These are phyloP conservation scores for Gymnarchus niloticus DNA, from an alignment of 2,113 vertebrate genomes.

Conservation along the genomic window DNA sequence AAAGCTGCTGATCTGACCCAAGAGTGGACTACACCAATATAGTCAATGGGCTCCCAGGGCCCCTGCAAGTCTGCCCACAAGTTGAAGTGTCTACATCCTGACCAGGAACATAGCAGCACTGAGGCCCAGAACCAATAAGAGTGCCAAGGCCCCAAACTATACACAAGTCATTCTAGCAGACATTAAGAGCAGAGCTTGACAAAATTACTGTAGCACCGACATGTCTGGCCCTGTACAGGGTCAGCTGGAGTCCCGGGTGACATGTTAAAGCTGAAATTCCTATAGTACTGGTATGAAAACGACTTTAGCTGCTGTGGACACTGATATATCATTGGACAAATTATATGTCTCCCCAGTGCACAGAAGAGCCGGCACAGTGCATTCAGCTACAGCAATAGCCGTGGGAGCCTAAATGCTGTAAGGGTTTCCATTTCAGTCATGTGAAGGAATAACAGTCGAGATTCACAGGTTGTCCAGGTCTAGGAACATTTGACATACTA, in stretches of 20 bases:
- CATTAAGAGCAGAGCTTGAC: background rate
- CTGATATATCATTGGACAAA: background rate
- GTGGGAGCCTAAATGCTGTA: background rate
- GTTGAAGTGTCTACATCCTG: background rate
- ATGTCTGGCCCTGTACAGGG: background rate
- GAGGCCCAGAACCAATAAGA: no score
- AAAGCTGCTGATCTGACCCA: background rate
- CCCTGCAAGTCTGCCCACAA: background rate
- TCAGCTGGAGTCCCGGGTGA: background rate
- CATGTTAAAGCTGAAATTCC: background rate
- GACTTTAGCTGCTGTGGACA: background rate
- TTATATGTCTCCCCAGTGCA: background rate
- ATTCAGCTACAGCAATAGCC: constrained; percentile 5
- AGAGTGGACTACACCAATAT: background rate
- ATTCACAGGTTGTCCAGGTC: background rate
- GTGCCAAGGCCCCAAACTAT: background rate
- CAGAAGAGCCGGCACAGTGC: background rate
- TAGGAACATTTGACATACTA: background rate
- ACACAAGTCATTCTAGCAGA: background rate
- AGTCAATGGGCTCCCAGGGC: background rate
- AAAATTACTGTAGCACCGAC: background rate
- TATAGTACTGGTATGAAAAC: background rate
- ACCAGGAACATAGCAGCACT: background rate
- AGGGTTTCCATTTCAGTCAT: background rate
- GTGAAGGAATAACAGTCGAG: background rate